Evolutionary conservation across 2,797 vertebrate species (phyloP).

Genomic region (Notolepis coatsorum): DNA sequence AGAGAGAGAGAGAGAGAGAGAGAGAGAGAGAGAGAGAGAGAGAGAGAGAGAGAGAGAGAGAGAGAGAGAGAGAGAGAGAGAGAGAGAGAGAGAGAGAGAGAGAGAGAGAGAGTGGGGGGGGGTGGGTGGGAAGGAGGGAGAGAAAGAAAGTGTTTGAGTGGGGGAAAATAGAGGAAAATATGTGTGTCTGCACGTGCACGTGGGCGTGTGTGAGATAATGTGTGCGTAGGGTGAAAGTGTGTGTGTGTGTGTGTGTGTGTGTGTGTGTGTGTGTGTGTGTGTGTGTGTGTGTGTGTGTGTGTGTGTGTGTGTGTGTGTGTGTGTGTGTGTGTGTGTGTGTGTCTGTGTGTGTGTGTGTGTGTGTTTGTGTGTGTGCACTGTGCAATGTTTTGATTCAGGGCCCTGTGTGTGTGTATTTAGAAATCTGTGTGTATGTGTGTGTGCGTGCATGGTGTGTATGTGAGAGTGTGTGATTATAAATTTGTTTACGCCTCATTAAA

Average conservation of each 20-base stretch:
- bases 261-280: slow-evolving; percentile 12
- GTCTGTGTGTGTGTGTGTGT: slow-evolving; percentile 10
- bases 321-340: slow-evolving; percentile 20
- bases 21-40: background rate
- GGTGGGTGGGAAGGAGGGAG: background rate
- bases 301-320: background rate
- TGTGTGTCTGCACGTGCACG: background rate
- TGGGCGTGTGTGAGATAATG: background rate
- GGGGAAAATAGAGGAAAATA: too few relatives aligned
- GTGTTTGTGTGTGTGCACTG: slow-evolving; percentile 9
- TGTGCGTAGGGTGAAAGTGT: slow-evolving; percentile 8
- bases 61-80: background rate
- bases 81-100: background rate
- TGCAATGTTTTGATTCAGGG: slow-evolving; percentile 42
- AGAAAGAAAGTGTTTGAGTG: background rate
- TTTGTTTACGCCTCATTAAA: slow-evolving; percentile 84
- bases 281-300: slow-evolving; percentile 1
- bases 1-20: background rate
- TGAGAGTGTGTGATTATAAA: slow-evolving; percentile 75
- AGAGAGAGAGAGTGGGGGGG: too few relatives aligned
- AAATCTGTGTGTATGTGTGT: slow-evolving; percentile 15
- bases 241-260: slow-evolving; percentile 17
- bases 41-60: background rate
- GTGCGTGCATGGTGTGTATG: slow-evolving; percentile 26
- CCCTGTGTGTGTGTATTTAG: slow-evolving; percentile 42